Conservation (phyloP, 1,140 invertebrate species). For the Telenomus remus region DNA sequence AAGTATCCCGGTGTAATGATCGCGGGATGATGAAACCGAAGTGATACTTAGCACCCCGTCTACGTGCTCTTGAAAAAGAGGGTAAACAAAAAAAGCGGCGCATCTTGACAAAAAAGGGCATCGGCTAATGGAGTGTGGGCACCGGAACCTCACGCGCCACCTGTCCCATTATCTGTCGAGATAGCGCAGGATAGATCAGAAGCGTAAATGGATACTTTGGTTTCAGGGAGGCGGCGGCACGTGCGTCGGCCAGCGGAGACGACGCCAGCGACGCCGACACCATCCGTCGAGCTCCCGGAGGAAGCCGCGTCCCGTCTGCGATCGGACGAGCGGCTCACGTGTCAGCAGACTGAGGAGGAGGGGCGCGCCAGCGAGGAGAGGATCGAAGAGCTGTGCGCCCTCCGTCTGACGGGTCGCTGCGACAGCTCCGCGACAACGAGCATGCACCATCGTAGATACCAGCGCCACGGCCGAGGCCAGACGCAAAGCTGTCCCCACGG, state of each 20-base stretch:
- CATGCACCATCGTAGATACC: slow-evolving; percentile 12
- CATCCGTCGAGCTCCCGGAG: slow-evolving; percentile 18
- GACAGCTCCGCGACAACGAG: slow-evolving; percentile 12
- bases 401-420: slow-evolving; percentile 14
- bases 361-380: not conserved
- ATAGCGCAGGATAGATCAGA: slow-evolving; percentile 58
- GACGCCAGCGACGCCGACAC: slow-evolving; percentile 13
- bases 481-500: slow-evolving; percentile 22
- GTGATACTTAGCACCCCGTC: slow-evolving; percentile 7
- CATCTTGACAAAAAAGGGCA: slow-evolving; percentile 22
- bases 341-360: not conserved
- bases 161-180: slow-evolving; percentile 33
- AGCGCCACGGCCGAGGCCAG: slow-evolving; percentile 30
- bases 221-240: slow-evolving; percentile 75
- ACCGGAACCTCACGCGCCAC: slow-evolving; percentile 32
- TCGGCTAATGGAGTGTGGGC: slow-evolving; percentile 31
- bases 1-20: no score
- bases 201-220: slow-evolving; percentile 68
- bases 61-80: slow-evolving; percentile 6
- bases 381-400: slow-evolving; percentile 5
- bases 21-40: not conserved
- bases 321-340: slow-evolving; percentile 9
- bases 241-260: slow-evolving; percentile 64
- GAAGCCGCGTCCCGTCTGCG: slow-evolving; percentile 24
- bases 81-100: slow-evolving; percentile 1